Base-by-base conservation (phyloP, 2,888 invertebrate species). In the Sarcophaga carnaria region DNA sequence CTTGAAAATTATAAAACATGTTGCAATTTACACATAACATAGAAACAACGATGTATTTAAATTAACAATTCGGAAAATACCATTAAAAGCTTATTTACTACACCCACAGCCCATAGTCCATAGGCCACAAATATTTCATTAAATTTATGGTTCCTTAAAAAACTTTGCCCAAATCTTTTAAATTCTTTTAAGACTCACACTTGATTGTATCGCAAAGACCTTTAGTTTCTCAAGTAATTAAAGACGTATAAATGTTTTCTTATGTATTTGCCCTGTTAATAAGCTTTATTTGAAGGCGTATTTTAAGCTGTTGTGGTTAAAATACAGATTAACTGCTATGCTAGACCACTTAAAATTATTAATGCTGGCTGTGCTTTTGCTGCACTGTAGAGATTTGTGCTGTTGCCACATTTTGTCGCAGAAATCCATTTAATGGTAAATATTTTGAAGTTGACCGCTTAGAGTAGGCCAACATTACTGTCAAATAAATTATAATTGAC, bases 261-360 rank as follows among this genome's bases (percentile, higher is more conserved):
- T 59, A 20, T 10, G 45, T 5, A 37, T 71, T 14, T 25, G 14
- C 14, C 10, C 2, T 11, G 17, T 45, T 74, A 74, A 75, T 63
- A 27, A 76, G 49, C 75, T 20, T 10, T 27, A 63, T 76, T 54
- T n/a, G 27, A n/a, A 37, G 49, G 37, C 27, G 14, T 70, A 14
- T 49, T 70, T 49, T 20, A 63, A 47, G 62, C 63, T 60, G 59
- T 76, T 77, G 82, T 22, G 82, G 71, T 72, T 82, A 70, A 71
- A 77, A 60, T 27, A 77, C 47, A 60, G 63, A 82, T 82, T 72
- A 82, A 71, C 76, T 77, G 64, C 76, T 66, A 66, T 60, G 47
- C 60, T 82, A 20, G 49, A 62, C 47, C 60, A 76, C 70, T 77
- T 82, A 60, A 66, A 76, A 77, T 71, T 77, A 82, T 82, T 77